phyloP scores from a whole-genome alignment of 2,113 vertebrate species.

The Xenopus borealis region DNA sequence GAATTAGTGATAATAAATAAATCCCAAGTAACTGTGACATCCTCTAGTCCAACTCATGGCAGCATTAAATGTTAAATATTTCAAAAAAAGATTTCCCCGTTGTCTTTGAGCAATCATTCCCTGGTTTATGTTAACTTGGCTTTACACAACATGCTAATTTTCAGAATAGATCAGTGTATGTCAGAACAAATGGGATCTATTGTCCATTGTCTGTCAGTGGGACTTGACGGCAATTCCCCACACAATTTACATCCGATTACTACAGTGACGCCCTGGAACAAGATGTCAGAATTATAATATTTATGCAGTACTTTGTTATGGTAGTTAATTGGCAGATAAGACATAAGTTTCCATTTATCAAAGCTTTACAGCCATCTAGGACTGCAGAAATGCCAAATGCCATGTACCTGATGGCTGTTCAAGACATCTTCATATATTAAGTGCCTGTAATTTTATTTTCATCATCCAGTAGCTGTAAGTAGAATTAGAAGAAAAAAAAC shows the following conservation, averaged over 20 bases:
- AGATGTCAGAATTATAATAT: slow-evolving; percentile 47
- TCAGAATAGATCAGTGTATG: not conserved
- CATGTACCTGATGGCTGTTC: slow-evolving; percentile 34
- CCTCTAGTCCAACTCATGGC: slow-evolving; percentile 65
- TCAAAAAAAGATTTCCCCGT: slow-evolving; percentile 27
- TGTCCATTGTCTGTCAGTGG: slow-evolving; percentile 22
- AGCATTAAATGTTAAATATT: slow-evolving; percentile 61
- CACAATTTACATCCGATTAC: slow-evolving; percentile 43
- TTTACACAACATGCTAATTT: slow-evolving; percentile 12
- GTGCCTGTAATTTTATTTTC: slow-evolving; percentile 15
- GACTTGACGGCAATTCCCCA: slow-evolving; percentile 19
- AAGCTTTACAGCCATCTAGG: slow-evolving; percentile 39
- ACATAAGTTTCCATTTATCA: slow-evolving; percentile 46
- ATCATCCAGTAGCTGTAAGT: not conserved
- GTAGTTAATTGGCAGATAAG: slow-evolving; percentile 47
- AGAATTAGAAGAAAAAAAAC: not conserved
- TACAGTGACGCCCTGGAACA: slow-evolving; percentile 30
- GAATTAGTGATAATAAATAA: slow-evolving; percentile 66
- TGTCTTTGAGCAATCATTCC: not conserved
- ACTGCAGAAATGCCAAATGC: slow-evolving; percentile 32
- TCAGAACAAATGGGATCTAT: slow-evolving; percentile 31
- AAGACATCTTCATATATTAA: slow-evolving; percentile 38
- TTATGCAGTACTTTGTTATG: slow-evolving; percentile 43
- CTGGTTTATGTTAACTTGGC: not conserved
- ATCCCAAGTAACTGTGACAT: slow-evolving; percentile 58